Evolutionary conservation across 2,797 vertebrate species (phyloP).

Genomic region (Moxostoma hubbsi): DNA sequence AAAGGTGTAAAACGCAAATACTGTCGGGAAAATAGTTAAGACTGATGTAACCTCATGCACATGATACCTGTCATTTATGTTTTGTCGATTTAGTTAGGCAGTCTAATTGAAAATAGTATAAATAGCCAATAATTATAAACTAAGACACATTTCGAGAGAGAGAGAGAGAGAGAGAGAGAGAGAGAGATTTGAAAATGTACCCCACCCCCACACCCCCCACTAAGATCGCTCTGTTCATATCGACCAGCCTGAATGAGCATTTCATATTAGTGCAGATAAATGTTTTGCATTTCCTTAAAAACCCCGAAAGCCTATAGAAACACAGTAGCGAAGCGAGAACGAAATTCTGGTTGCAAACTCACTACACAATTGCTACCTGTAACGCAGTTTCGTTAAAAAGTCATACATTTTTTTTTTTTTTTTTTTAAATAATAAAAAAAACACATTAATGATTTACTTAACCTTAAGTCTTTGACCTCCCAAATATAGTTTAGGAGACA

Average conservation of each 20-base stretch:
- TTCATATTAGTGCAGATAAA: background rate
- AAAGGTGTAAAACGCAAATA: background rate
- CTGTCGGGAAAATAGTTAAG: background rate
- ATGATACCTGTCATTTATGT: background rate
- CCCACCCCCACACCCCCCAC: slow-evolving; percentile 20
- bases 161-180: background rate
- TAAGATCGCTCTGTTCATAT: slow-evolving; percentile 28
- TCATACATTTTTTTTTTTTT: background rate
- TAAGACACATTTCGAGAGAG: too few species aligned
- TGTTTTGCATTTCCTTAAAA: slow-evolving; percentile 1
- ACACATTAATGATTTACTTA: background rate
- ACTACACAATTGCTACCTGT: slow-evolving; percentile 18
- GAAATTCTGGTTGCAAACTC: slow-evolving; percentile 1
- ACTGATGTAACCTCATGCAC: background rate
- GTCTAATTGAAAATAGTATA: too few species aligned
- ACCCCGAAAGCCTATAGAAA: background rate
- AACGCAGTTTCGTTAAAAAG: background rate
- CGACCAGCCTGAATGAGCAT: slow-evolving; percentile 10
- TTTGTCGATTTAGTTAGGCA: too few species aligned
- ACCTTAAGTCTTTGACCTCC: background rate
- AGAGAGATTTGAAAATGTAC: background rate
- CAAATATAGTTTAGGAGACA: background rate
- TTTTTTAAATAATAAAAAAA: background rate
- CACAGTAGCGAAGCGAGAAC: too few species aligned
- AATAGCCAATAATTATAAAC: too few species aligned